Evolutionary conservation across 2,113 vertebrate species (phyloP), one percentile per base, ranked within the genome.

Genomic region (Limnothrissa miodon): DNA sequence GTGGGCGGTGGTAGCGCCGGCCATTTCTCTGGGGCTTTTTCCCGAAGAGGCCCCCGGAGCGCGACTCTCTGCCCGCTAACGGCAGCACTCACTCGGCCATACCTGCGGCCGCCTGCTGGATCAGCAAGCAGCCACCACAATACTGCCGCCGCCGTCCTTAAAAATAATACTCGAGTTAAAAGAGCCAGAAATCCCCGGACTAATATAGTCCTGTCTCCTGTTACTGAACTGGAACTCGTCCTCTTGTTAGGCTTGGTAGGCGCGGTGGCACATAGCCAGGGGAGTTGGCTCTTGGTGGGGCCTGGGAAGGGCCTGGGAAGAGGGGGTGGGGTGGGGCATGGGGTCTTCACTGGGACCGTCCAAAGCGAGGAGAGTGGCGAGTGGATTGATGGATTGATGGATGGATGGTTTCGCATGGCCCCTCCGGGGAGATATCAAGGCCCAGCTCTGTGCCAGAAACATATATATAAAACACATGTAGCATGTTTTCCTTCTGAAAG

Each of bases 391-490:
- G 42, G 42, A 42, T 42, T 2, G 42, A 9, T 44, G 56, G 80
- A 83, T 78, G 17, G 13, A 86, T 70, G 56, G 42, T 44, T 36
- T 82, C 39, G 19, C 13, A 45, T 45, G 39, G 70, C 29, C 29
- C 21, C 66, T 48, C 6, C 56, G 85, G 81, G 82, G 81, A 29
- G 78, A 85, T 13, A 84, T 85, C 56, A 46, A 11, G 13, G 79
- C 46, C 23, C 4, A 25, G 0, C 29, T 39, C 21, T n/a, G 21
- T 88, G 85, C 83, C 88, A 86, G 81, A 84, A 88, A 86, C 82
- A 85, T 78, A 36, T 66, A 62, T 81, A 83, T 83, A 83, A 80
- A 86, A 82, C 29, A 39, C 39, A 19, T 29, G 6, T 42, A 42
- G 62, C 46, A 29, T 36, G 79, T 51, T 62, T 62, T 7, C 56